These are phyloP conservation scores for Seriola quinqueradiata DNA, from an alignment of 2,113 vertebrate species.

Conservation along the genomic window DNA sequence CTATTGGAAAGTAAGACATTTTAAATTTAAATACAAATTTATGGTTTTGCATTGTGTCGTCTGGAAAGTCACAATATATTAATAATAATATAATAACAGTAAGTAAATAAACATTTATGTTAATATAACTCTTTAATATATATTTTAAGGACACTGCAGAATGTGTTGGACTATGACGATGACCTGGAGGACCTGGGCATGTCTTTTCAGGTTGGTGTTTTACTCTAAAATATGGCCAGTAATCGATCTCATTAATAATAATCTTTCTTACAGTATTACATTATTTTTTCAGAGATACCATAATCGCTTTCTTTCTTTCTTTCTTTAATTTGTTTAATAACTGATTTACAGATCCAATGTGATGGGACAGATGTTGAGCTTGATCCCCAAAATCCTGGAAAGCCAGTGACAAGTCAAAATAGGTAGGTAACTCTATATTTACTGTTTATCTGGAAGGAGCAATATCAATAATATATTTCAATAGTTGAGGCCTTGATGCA, in stretches of 20 bases:
- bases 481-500: too few species aligned
- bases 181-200: constrained; percentile 63
- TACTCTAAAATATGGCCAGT: neutral
- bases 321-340: neutral
- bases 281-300: neutral
- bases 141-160: constrained; percentile 76
- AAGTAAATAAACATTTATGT: too few species aligned
- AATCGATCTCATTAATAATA: neutral
- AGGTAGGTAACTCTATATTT: constrained; percentile 60
- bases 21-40: neutral
- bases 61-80: too few species aligned
- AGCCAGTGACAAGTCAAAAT: constrained; percentile 74
- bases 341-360: constrained; percentile 78
- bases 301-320: neutral
- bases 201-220: constrained; percentile 78
- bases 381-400: constrained; percentile 71
- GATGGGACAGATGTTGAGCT: constrained; percentile 60
- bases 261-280: too few species aligned
- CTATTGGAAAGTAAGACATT: constrained; percentile 67
- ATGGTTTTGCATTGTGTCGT: neutral
- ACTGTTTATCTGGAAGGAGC: too few species aligned
- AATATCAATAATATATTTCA: too few species aligned
- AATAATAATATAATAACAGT: neutral
- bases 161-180: too few species aligned
- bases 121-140: too few species aligned